Conservation (phyloP, 1,140 invertebrate genomes). For the Drosophila auraria region DNA sequence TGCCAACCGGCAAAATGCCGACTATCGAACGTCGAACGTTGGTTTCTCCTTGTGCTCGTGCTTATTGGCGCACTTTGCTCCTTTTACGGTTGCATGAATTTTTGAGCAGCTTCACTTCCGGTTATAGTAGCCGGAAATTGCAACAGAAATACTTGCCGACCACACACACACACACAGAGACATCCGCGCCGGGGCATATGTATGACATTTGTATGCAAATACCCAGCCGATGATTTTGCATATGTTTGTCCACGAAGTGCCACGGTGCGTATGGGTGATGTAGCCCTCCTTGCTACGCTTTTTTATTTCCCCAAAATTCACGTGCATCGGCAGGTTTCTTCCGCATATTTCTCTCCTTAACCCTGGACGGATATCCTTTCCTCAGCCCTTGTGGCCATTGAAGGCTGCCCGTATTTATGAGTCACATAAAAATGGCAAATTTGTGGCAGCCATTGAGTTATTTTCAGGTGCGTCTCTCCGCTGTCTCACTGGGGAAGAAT, state of each 20-base stretch:
- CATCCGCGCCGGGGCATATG: constrained; percentile 42
- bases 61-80: constrained; percentile 72
- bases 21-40: constrained; percentile 22
- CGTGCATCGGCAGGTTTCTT: constrained; percentile 38
- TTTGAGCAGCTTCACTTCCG: constrained; percentile 74
- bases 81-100: constrained; percentile 77
- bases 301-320: constrained; percentile 38
- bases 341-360: constrained; percentile 10
- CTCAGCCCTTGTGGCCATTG: constrained; percentile 30
- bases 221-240: constrained; percentile 62
- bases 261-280: constrained; percentile 64
- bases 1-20: constrained; percentile 33
- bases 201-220: constrained; percentile 74
- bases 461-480: constrained; percentile 33
- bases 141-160: constrained; percentile 65
- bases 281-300: constrained; percentile 24
- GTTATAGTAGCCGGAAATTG: constrained; percentile 73
- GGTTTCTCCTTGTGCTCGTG: constrained; percentile 35
- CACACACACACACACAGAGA: constrained; percentile 15
- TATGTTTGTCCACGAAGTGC: constrained; percentile 53
- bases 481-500: constrained; percentile 44
- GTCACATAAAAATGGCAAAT: constrained; percentile 66
- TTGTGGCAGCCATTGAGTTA: constrained; percentile 59
- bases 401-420: constrained; percentile 55
- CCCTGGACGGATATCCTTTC: constrained; percentile 17